Evolutionary conservation across 2,113 vertebrate species (phyloP).

Genomic region (Podocnemis expansa): DNA sequence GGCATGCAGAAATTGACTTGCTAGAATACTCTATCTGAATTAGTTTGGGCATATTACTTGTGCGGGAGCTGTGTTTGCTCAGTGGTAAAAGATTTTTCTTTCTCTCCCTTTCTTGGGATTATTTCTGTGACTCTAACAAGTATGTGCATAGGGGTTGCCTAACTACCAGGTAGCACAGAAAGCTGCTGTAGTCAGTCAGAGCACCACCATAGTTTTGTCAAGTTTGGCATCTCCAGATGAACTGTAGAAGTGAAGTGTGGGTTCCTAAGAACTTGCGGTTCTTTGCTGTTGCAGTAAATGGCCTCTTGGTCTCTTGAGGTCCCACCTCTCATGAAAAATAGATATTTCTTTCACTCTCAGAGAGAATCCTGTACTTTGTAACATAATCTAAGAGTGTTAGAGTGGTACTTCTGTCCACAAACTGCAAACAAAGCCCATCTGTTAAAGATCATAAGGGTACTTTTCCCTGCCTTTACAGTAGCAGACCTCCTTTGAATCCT

Average conservation of each 20-base stretch:
- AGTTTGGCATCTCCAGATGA: constrained; percentile 28
- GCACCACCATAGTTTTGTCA: constrained; percentile 29
- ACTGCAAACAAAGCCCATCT: neutral
- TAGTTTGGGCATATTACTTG: constrained; percentile 31
- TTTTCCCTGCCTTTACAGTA: neutral
- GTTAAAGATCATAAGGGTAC: neutral
- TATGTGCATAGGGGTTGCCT: neutral
- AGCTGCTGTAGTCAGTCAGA: neutral
- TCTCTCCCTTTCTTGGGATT: neutral
- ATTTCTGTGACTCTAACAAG: constrained; percentile 26
- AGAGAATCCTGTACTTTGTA: neutral
- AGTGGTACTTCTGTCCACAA: constrained; percentile 12
- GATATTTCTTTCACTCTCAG: constrained; percentile 8
- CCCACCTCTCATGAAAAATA: constrained; percentile 27
- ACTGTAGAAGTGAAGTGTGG: constrained; percentile 27
- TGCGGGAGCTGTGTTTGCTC: constrained; percentile 18
- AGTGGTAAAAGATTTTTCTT: constrained; percentile 26
- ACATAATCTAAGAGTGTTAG: constrained; percentile 32
- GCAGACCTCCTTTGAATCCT: neutral
- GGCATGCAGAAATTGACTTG: constrained; percentile 60
- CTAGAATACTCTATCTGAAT: constrained; percentile 47
- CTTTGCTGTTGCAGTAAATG: constrained; percentile 18
- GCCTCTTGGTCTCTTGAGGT: constrained; percentile 8
- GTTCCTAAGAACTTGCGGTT: constrained; percentile 32
- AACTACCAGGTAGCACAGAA: neutral